Conservation (phyloP, 2,113 vertebrate species). For the Cheirogaleus medius region DNA sequence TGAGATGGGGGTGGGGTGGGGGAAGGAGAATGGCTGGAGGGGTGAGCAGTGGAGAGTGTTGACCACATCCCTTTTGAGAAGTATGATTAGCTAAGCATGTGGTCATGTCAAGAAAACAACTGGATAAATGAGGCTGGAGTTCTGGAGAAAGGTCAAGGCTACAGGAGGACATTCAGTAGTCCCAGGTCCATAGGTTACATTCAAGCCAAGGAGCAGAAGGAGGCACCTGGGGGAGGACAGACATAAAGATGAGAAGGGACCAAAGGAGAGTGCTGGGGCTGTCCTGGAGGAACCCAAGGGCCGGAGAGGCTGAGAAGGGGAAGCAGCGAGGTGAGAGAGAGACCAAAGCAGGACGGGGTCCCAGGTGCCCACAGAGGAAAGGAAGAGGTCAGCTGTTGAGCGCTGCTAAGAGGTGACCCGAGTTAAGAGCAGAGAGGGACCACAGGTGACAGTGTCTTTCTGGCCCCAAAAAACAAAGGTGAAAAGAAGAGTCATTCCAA, state of each 20-base stretch:
- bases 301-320: background rate
- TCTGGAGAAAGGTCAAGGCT: background rate
- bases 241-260: background rate
- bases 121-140: background rate
- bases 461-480: background rate
- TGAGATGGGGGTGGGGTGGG: background rate
- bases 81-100: background rate
- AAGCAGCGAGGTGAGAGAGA: background rate
- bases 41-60: background rate
- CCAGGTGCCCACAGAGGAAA: too few relatives aligned
- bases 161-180: background rate
- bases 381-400: background rate
- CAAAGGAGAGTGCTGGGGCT: background rate
- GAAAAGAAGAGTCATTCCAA: background rate
- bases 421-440: background rate
- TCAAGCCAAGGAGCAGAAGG: background rate
- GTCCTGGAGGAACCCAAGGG: background rate
- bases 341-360: fast-evolving
- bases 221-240: background rate
- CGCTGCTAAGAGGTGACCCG: background rate
- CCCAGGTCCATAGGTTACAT: background rate
- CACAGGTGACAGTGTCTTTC: background rate
- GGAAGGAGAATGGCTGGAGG: background rate
- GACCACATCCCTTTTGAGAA: background rate
- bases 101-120: background rate